Percentiles rank a stretch among this genome's conserved stretches.
phyloP scores from a whole-genome alignment of 2,113 vertebrate genomes.

The Eptesicus fuscus region DNA sequence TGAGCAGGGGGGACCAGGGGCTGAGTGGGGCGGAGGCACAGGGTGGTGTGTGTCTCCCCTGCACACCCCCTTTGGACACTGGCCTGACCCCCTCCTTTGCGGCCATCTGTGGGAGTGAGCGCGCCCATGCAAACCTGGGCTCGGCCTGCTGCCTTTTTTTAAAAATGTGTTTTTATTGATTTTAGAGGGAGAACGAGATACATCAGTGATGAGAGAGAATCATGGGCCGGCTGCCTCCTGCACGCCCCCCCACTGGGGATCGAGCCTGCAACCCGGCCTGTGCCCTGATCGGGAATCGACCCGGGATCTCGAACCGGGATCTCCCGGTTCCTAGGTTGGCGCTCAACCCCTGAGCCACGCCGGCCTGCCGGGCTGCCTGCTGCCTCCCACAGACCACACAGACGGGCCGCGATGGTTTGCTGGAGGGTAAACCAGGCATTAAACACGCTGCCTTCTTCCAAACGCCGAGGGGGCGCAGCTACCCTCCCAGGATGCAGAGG shows the following conservation, averaged over 20 bases:
- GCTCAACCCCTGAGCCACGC: too few species aligned
- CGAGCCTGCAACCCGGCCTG: too few species aligned
- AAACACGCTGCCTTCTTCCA: neutral
- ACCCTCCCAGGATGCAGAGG: neutral
- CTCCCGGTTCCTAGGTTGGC: too few species aligned
- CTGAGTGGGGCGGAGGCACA: neutral
- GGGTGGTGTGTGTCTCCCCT: neutral
- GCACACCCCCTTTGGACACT: neutral
- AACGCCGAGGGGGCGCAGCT: neutral
- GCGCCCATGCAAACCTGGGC: neutral
- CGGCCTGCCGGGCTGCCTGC: too few species aligned
- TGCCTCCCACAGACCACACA: neutral
- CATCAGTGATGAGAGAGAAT: too few species aligned
- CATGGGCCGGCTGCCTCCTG: too few species aligned
- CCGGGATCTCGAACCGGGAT: too few species aligned
- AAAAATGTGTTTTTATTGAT: too few species aligned
- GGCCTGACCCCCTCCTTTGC: neutral
- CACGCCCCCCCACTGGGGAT: too few species aligned
- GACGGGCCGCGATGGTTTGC: rapidly evolving
- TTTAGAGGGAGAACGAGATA: too few species aligned
- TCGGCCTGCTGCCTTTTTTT: too few species aligned
- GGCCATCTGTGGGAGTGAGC: neutral
- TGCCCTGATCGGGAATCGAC: too few species aligned
- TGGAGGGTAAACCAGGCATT: neutral
- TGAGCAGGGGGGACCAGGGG: neutral